Evolutionary conservation across 1,140 invertebrate species (phyloP), one percentile per base, ranked within the genome.

Genomic region (Drosophila ambigua): DNA sequence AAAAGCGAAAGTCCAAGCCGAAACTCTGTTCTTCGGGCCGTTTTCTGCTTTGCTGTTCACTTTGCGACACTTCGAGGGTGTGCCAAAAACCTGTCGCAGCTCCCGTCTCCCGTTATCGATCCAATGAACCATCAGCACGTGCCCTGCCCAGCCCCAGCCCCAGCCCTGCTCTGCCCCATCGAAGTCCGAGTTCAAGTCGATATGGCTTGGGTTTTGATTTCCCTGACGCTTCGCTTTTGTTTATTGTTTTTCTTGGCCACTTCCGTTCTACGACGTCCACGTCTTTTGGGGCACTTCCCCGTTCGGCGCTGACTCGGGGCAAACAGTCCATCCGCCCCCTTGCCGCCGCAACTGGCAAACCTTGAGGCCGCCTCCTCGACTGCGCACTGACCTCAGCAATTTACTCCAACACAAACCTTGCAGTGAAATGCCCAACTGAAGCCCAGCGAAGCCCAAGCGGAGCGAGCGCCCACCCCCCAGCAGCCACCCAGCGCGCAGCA

Each of bases 1-100:
- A 77, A 77, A 77, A 77, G 73, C 73, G 73, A 77, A 77, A 77
- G 74, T 77, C 53, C 31, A 11, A 8, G 8, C 45, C n/a, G n/a
- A 11, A 57, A 66, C 62, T 60, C 53, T 46, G 53, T 49, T 64
- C 26, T 24, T 15, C 5, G 44, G 20, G 9, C n/a, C 13, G 44
- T 28, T 28, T 60, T 7, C n/a, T 46, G 31, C 2, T 52, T 15
- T 44, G 24, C 46, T 24, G n/a, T 49, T 11, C 11, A 15, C n/a
- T n/a, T n/a, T n/a, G n/a, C n/a, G n/a, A n/a, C 13, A 24, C 35
- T 58, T 44, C 39, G 23, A 20, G 55, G 48, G 62, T 48, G 72
- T 55, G 72, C 41, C 54, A 54, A 15, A 62, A 62, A 72, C 69
- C 71, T 63, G 58, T 73, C 57, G 31, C 67, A 72, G 58, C 39